Base-by-base conservation (phyloP, 2,113 vertebrate genomes). In the Lepus europaeus region DNA sequence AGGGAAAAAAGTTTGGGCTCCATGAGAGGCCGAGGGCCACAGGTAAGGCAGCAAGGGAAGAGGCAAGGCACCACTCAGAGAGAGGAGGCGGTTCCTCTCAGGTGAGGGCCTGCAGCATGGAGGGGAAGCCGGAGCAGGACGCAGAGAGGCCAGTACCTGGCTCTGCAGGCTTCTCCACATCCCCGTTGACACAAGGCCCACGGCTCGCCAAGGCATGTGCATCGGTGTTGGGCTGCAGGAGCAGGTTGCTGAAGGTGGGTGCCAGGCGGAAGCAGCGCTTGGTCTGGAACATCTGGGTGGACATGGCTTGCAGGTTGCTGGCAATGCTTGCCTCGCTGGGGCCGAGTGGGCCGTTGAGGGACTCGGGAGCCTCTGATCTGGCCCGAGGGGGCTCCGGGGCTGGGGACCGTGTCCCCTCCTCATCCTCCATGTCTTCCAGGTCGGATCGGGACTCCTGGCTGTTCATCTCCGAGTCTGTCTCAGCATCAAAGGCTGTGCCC, bases 381-480 rank as follows among this genome's bases (percentile, higher is more conserved):
- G 97, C 70, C 85, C 20, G 95, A 61, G 92, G 83, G 22, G 88
- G 90, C 5, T 94, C 77, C 39, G 0, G 78, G n/a, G 89, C 69
- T 80, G 95, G 97, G 96, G 77, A 96, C 56, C 87, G 92, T n/a
- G 93, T 98, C 91, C 94, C 97, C 2, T 97, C 97, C 7, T 98
- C 97, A 0, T 99, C 99, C 64, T 99, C 99, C 22, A 99, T 99
- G 96, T 99, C 99, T 96, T 99, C 99, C 92, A 99, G 95, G 96
- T 99, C 99, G 0, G 99, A 99, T 2, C 99, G 99, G 0, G 99
- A 99, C 95, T 99, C 99, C 92, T 99, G 99, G 98, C 99, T 99
- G 97, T 99, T 99, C 99, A 99, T 99, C 97, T 99, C 99, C 0
- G 99, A 99, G 97, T 99, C 99, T 0, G 99, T 99, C 98, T 99